phyloP scores from a whole-genome alignment of 2,888 invertebrate genomes.

The Lithophane leautieri region DNA sequence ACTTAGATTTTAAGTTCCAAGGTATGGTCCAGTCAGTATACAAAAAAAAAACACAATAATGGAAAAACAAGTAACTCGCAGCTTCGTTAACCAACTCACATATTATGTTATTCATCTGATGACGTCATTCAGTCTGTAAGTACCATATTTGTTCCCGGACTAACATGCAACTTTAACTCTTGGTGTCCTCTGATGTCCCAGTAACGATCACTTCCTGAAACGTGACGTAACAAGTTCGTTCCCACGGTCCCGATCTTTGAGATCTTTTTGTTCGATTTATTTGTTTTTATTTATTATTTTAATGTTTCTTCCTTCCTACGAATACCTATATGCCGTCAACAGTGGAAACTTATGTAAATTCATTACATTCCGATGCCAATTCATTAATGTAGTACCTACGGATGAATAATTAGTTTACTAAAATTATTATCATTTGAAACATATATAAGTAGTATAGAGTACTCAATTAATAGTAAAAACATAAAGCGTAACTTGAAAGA shows the following conservation, averaged over 20 bases:
- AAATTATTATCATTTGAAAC: no score
- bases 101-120: background rate
- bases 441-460: no score
- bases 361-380: no score
- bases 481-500: no score
- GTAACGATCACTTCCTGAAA: slow-evolving; percentile 8
- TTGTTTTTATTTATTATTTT: background rate
- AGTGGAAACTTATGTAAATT: no score
- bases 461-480: no score
- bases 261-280: background rate
- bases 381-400: no score
- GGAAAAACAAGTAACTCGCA: no score
- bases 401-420: no score
- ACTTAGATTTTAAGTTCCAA: background rate
- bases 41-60: background rate
- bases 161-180: background rate
- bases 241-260: slow-evolving; percentile 7
- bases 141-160: background rate
- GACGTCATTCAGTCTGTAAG: no score
- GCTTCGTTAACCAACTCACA: no score
- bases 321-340: no score
- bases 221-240: slow-evolving; percentile 16
- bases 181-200: slow-evolving; percentile 10
- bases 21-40: background rate
- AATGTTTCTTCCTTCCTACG: background rate